Conservation (phyloP, 2,888 invertebrate species). For the Cryptophagus acutangulus region DNA sequence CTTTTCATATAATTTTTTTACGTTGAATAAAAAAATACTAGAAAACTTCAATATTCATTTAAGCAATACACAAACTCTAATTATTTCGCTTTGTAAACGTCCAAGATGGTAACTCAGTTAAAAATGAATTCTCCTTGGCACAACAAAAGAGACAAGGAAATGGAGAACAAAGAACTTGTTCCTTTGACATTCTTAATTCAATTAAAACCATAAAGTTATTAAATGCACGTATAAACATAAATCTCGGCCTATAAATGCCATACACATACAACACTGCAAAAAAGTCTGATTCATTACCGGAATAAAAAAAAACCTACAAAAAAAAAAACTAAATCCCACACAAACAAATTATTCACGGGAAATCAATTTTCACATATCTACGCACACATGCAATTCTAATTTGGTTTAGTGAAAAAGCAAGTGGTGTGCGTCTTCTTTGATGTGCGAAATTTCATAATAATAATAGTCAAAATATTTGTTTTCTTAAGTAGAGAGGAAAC, state of each 20-base stretch:
- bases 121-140: constrained; percentile 30
- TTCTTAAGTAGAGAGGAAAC: constrained; percentile 17
- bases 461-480: constrained; percentile 9
- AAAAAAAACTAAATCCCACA: background rate
- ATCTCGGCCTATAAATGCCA: no score
- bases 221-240: constrained; percentile 20
- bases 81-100: constrained; percentile 32
- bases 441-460: no score
- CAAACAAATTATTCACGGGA: no score
- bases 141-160: constrained; percentile 28
- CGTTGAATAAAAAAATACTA: constrained; percentile 12
- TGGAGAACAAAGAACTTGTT: constrained; percentile 28
- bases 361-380: no score
- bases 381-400: no score
- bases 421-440: no score
- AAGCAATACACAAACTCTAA: constrained; percentile 25
- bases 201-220: constrained; percentile 27
- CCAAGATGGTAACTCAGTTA: constrained; percentile 29
- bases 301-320: background rate
- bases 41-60: constrained; percentile 26
- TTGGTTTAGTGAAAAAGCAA: no score
- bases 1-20: no score
- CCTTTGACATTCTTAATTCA: constrained; percentile 31
- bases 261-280: no score
- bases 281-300: no score